phyloP scores from a whole-genome alignment of 2,888 invertebrate genomes.

The Ctena decussata region DNA sequence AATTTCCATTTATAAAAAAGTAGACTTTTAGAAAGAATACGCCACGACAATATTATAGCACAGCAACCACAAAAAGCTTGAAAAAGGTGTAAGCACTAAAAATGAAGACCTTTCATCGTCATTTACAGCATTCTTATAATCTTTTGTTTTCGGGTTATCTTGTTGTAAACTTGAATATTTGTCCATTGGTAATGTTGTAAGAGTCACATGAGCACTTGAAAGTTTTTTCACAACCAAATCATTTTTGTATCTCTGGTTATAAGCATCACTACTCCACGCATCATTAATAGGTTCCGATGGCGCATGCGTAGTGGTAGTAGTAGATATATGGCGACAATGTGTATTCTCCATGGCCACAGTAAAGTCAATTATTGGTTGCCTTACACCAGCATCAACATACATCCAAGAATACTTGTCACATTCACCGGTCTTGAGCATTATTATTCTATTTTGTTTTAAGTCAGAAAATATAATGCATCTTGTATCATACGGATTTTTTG shows the following conservation, averaged over 20 bases:
- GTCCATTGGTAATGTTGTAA: neutral
- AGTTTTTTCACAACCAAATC: neutral
- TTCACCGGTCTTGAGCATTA: conserved; percentile 71
- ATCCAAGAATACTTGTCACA: conserved; percentile 77
- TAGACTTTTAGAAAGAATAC: neutral
- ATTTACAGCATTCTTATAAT: neutral
- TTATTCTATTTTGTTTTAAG: conserved; percentile 63
- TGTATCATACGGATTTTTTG: conserved; percentile 61
- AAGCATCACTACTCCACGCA: neutral
- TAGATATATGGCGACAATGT: conserved; percentile 70
- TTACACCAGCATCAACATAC: conserved; percentile 67
- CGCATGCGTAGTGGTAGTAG: conserved; percentile 37
- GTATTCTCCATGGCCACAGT: conserved; percentile 61
- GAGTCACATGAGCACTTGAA: neutral
- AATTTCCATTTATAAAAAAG: neutral
- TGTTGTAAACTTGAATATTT: neutral
- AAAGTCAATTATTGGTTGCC: conserved; percentile 66
- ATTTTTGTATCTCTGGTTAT: neutral
- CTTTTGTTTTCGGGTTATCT: neutral
- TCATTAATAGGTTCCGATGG: neutral
- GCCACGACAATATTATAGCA: neutral
- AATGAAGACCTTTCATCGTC: neutral
- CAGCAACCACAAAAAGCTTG: neutral
- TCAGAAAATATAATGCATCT: conserved; percentile 76
- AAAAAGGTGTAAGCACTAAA: neutral